phyloP scores from a whole-genome alignment of 2,888 invertebrate species.

The Clunio marinus region DNA sequence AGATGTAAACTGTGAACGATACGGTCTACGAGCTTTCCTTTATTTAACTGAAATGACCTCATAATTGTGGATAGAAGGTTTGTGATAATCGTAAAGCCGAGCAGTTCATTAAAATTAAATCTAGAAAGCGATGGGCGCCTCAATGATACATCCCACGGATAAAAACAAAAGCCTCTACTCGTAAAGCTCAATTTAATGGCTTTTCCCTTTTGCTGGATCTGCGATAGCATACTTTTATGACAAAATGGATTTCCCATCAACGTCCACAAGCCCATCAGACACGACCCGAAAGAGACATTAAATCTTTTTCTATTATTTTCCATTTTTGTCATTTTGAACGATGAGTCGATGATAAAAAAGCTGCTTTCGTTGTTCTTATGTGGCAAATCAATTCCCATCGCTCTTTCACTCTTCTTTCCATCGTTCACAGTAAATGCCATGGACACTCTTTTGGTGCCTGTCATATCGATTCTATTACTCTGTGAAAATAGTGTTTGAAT shows the following conservation, averaged over 20 bases:
- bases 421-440: neutral
- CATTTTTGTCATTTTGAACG: neutral
- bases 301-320: conserved; percentile 7
- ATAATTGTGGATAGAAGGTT: neutral
- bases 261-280: neutral
- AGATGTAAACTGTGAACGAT: too few relatives aligned
- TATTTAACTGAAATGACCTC: too few relatives aligned
- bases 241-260: conserved; percentile 28
- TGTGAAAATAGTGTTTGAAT: conserved; percentile 23
- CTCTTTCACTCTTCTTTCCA: too few relatives aligned
- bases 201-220: neutral
- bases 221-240: conserved; percentile 15
- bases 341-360: neutral
- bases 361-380: neutral
- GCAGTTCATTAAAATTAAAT: conserved; percentile 3
- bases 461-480: conserved; percentile 21
- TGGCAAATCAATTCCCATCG: conserved; percentile 1
- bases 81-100: neutral
- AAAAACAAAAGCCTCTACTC: neutral
- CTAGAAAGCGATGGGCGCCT: neutral
- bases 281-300: conserved; percentile 15
- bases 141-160: neutral
- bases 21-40: too few relatives aligned
- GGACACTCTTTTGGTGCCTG: conserved; percentile 16
- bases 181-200: neutral